These are phyloP conservation scores for Brachypteracias leptosomus DNA, from an alignment of 2,113 vertebrate genomes.

Conservation along the genomic window DNA sequence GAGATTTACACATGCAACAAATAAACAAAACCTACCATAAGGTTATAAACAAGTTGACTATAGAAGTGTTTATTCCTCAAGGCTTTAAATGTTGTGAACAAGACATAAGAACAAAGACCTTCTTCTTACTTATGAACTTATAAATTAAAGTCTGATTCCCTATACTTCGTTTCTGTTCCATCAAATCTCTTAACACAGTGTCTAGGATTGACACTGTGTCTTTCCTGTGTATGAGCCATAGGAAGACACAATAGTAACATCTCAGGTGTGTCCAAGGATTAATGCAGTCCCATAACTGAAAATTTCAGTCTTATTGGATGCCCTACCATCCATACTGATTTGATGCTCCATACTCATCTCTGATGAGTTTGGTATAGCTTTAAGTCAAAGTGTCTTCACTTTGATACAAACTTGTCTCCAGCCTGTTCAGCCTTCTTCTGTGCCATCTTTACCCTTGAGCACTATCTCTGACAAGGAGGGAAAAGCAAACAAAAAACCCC, in stretches of 20 bases:
- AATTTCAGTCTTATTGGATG: not conserved
- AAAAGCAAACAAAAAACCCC: not conserved
- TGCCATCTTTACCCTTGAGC: not conserved
- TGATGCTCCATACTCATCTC: not conserved
- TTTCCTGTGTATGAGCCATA: not conserved
- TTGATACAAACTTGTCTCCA: not conserved
- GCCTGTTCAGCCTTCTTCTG: not conserved
- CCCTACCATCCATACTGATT: not conserved
- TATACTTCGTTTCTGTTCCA: not conserved
- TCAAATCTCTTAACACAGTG: not conserved
- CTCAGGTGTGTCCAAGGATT: not conserved
- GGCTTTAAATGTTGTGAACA: slow-evolving; percentile 2
- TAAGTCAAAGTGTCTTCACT: not conserved
- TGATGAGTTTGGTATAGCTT: not conserved
- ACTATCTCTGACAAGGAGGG: not conserved
- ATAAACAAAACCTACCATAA: not conserved
- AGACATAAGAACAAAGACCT: not conserved
- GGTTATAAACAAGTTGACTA: slow-evolving; percentile 16
- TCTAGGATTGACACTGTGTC: not conserved
- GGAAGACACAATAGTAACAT: not conserved
- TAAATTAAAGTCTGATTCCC: not conserved
- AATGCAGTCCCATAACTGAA: not conserved
- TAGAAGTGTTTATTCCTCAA: slow-evolving; percentile 8
- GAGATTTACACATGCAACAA: not conserved
- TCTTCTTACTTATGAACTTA: not conserved